Percentiles rank a stretch among this genome's conserved stretches.
Conservation (phyloP, 2,888 invertebrate genomes). For the Drepanosiphum platanoidis region DNA sequence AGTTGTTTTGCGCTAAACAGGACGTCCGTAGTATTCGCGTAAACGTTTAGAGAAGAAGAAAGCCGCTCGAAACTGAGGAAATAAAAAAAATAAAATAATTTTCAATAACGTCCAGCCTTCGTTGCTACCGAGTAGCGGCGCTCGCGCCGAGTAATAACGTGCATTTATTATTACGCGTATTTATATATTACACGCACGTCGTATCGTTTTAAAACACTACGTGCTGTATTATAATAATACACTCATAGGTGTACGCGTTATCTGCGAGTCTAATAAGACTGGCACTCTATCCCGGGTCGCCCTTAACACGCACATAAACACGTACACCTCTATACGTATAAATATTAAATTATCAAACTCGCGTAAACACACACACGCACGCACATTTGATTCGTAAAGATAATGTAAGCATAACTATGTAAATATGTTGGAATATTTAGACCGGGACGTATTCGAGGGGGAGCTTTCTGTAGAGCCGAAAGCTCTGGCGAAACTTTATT, state of each 20-base stretch:
- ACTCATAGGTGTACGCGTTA: background rate
- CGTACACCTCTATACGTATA: background rate
- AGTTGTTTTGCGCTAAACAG: background rate
- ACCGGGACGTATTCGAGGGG: too few relatives aligned
- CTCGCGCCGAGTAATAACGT: background rate
- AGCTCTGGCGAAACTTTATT: too few relatives aligned
- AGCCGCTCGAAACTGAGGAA: background rate
- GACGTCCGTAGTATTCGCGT: background rate
- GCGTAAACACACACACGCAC: too few relatives aligned
- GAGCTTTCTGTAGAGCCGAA: too few relatives aligned
- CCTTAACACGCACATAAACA: background rate
- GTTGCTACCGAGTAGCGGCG: too few relatives aligned
- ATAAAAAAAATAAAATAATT: slow-evolving; percentile 2
- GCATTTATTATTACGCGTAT: too few relatives aligned
- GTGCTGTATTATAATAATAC: slow-evolving; percentile 4
- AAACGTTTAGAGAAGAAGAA: background rate
- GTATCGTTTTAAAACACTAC: background rate
- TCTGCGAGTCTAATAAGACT: background rate
- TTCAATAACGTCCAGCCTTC: too few relatives aligned
- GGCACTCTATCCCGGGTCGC: background rate
- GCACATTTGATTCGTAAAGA: too few relatives aligned
- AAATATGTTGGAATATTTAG: too few relatives aligned
- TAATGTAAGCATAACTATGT: too few relatives aligned
- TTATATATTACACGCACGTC: background rate
- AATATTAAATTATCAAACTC: background rate